Percentiles rank a stretch among this genome's conserved stretches.
These are phyloP conservation scores for Goniozus legneri DNA, from an alignment of 1,140 invertebrate genomes.

Conservation along the genomic window DNA sequence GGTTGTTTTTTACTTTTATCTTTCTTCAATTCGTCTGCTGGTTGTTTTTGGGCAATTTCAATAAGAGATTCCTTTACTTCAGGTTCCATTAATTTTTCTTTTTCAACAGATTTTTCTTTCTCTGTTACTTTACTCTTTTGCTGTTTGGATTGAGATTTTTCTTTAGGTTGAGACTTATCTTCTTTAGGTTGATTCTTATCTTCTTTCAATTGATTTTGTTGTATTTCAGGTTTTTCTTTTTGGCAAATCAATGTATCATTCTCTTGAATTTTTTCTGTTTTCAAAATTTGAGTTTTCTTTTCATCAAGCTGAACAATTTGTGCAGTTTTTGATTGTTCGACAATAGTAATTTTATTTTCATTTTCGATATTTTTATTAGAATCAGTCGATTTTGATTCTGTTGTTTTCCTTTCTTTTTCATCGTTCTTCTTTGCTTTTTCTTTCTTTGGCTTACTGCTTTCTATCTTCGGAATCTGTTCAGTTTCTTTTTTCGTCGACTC, in stretches of 20 bases:
- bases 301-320: background rate
- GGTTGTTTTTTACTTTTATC: conserved; percentile 5
- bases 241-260: background rate
- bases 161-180: background rate
- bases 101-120: conserved; percentile 1
- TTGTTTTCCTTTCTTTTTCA: conserved; percentile 10
- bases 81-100: conserved; percentile 8
- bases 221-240: conserved; percentile 3
- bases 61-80: too few species aligned
- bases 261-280: background rate
- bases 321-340: background rate
- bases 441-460: conserved; percentile 3
- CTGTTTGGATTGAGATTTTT: conserved; percentile 2
- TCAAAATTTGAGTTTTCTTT: background rate
- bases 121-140: background rate
- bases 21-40: too few species aligned
- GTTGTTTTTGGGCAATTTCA: too few species aligned
- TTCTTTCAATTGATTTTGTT: conserved; percentile 3
- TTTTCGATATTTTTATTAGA: conserved; percentile 6
- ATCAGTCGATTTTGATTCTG: too few species aligned
- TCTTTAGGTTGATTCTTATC: background rate
- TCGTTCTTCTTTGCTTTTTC: conserved; percentile 6
- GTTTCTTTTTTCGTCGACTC: background rate
- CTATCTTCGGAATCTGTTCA: background rate
- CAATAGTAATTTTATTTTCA: background rate